Conservation (phyloP, 2,888 invertebrate genomes). For the Megalurothrips usitatus region DNA sequence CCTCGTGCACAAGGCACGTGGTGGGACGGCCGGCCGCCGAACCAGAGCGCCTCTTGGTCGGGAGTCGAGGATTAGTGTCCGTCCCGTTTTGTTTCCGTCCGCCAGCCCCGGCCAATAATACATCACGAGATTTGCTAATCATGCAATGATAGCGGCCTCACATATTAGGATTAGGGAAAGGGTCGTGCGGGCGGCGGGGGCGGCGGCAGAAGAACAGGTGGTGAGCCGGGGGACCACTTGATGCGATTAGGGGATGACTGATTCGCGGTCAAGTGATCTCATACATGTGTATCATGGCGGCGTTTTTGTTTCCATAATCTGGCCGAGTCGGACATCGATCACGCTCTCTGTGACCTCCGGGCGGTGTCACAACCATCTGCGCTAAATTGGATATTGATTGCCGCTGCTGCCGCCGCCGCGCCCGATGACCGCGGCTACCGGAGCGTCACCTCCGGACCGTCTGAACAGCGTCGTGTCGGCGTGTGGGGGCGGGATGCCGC, state of each 20-base stretch:
- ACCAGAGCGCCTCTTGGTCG: background rate
- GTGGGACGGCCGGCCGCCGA: too few relatives aligned
- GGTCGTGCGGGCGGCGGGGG: background rate
- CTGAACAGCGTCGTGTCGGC: too few relatives aligned
- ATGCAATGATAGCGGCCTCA: background rate
- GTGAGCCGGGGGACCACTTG: background rate
- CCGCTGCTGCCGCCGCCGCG: too few relatives aligned
- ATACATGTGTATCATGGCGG: background rate
- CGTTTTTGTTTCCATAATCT: background rate
- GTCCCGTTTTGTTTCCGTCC: background rate
- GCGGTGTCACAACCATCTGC: too few relatives aligned
- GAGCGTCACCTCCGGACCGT: too few relatives aligned
- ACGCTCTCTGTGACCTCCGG: background rate
- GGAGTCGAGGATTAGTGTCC: background rate
- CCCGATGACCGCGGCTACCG: too few relatives aligned
- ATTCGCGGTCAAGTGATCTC: conserved; percentile 24
- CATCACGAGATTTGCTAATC: conserved; percentile 5
- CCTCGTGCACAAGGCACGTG: too few relatives aligned
- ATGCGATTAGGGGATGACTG: conserved; percentile 5
- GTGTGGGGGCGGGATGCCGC: too few relatives aligned
- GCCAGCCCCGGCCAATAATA: background rate
- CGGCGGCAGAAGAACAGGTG: background rate
- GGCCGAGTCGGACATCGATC: background rate
- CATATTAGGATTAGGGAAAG: background rate
- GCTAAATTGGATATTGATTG: too few relatives aligned